Conservation (phyloP, 2,113 vertebrate species). For the Collichthys lucidus region DNA sequence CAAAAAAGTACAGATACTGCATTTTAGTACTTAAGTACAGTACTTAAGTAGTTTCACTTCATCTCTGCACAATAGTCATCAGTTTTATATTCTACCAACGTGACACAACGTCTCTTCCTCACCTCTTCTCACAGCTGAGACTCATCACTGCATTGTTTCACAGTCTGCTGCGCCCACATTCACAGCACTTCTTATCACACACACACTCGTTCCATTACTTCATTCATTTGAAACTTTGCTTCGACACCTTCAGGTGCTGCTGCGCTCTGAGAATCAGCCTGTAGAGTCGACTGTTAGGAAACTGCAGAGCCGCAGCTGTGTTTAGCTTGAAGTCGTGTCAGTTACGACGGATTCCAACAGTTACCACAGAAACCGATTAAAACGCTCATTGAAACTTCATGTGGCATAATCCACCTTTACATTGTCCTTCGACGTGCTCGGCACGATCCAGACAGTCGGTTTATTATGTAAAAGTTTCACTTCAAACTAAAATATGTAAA, state of each 20-base stretch:
- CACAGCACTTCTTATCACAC: background rate
- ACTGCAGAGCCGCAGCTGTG: slow-evolving; percentile 10
- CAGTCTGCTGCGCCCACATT: background rate
- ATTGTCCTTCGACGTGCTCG: background rate
- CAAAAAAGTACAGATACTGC: too few species aligned
- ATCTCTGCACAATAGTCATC: too few species aligned
- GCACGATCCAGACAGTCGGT: background rate
- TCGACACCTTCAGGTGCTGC: slow-evolving; percentile 11
- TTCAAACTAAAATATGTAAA: background rate
- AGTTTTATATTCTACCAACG: background rate
- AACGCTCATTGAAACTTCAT: background rate
- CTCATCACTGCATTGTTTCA: slow-evolving; percentile 1
- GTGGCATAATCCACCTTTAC: background rate
- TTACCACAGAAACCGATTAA: background rate
- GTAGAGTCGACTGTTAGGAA: slow-evolving; percentile 4
- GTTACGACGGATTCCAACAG: background rate
- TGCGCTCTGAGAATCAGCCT: slow-evolving; percentile 6
- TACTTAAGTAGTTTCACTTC: too few species aligned
- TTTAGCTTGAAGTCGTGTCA: background rate
- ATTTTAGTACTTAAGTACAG: too few species aligned
- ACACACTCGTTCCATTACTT: background rate
- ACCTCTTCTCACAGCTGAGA: background rate
- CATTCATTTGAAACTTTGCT: slow-evolving; percentile 29
- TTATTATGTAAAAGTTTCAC: background rate
- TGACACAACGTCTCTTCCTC: background rate